Base-by-base conservation (phyloP, 2,888 invertebrate species). In the Meliscaeva auricollis region DNA sequence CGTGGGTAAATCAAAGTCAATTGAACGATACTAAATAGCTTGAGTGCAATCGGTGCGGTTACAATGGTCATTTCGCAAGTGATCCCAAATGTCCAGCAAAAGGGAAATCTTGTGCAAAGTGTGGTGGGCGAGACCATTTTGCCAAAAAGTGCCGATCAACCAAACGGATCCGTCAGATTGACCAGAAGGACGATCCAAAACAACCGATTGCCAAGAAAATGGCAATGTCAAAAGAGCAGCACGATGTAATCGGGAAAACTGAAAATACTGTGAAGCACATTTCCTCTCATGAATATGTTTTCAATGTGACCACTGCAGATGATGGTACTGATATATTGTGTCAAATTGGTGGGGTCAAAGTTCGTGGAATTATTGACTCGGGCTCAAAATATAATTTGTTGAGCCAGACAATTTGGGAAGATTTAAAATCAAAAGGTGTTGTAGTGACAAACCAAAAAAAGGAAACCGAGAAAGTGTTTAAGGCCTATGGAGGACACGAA, bases 41-140 rank as follows among this genome's bases (percentile, higher is more conserved):
- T 20, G 46, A 48, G 5, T 50, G 13, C 7, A 22, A 22, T 13
- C 22, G 50, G 17, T 46, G 44, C 15, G 44, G 44, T 20, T 26
- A 50, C 13, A 50, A 9, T 1, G 22, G 50, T 26, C 50, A 50
- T 13, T 22, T 22, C 13, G 22, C 22, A 50, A 50, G 22, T 50
- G 50, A 50, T 50, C 1, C 22, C 5, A 50, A 50, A 26, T 50
- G 22, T 22, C 22, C 50, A 50, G 13, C 20, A 9, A 50, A 13
- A 22, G 50, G 50, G 11, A 50, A 26, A 22, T 50, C 22, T 2
- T 50, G 20, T 22, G 22, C 22, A 5, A 50, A 50, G 22, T 50
- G 26, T 22, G 50, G 50, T 13, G 50, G 50, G 11, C 50, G 13
- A 22, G 6, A 52, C 26, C 52, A 52, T 30, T 52, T 52, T 30